phyloP scores from a whole-genome alignment of 1,140 invertebrate species.

The Pomacea maculata region DNA sequence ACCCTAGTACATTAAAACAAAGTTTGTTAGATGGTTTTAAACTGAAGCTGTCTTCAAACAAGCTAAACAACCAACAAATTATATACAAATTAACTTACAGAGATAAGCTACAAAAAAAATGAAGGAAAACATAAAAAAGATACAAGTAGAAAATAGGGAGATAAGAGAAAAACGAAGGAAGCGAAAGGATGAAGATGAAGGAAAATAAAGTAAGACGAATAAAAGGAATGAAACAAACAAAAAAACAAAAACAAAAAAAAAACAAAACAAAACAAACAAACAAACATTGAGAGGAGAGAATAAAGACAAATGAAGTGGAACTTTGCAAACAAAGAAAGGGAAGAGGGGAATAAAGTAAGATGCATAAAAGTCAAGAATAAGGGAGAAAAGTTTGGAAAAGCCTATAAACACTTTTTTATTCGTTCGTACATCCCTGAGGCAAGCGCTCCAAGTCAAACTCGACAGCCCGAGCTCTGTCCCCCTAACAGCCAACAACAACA shows the following conservation, averaged over 20 bases:
- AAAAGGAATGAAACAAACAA: not conserved
- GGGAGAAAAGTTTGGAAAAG: not conserved
- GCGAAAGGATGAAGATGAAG: not conserved
- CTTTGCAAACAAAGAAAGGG: too few species aligned
- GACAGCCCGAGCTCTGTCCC: too few species aligned
- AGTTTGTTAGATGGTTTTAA: too few species aligned
- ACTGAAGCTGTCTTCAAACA: not conserved
- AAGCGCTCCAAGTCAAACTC: too few species aligned
- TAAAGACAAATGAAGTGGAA: too few species aligned
- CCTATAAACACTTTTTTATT: too few species aligned
- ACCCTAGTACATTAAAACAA: too few species aligned
- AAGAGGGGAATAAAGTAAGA: not conserved
- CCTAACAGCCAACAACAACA: too few species aligned
- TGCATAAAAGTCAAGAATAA: not conserved
- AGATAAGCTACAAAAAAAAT: not conserved
- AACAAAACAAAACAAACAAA: not conserved
- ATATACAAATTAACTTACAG: not conserved
- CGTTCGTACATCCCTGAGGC: too few species aligned
- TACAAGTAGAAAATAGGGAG: not conserved
- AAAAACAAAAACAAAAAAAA: not conserved
- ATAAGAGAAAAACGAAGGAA: not conserved
- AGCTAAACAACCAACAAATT: not conserved
- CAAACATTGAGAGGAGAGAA: not conserved
- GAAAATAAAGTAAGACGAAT: not conserved
- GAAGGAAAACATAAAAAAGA: not conserved